Base-by-base conservation (phyloP, 2,797 vertebrate species). In the Xenops minutus region DNA sequence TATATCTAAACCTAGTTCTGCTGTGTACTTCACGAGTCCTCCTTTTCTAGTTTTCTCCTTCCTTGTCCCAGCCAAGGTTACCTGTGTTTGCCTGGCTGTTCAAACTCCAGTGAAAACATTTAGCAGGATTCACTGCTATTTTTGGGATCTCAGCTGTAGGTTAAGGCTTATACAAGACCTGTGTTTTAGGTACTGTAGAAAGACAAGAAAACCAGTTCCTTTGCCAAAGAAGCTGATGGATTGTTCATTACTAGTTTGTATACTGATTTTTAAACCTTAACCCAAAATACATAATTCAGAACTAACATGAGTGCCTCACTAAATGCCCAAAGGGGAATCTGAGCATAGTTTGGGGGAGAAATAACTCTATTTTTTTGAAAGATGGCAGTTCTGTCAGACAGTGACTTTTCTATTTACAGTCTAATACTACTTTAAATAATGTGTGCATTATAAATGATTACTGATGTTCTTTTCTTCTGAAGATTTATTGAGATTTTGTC, bases 21-120 rank as follows among this genome's bases (percentile, higher is more conserved):
- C 69, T 71, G 27, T 55, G 81, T 36, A 17, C n/a, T 81, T 89
- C 34, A 55, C 11, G 30, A 43, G 10, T 59, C 26, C n/a, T 85
- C 22, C 52, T 80, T 62, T 52, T 63, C 32, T 56, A 44, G 10
- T n/a, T 81, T 83, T 67, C 62, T 81, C 7, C 8, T 71, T 82
- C 29, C 20, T 72, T 0, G 0, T 52, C 24, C 26, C 39, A 23
- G 30, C 9, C 52, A 51, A 36, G 21, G 18, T 21, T 21, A 11
- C 7, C 18, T 67, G 7, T 26, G 10, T 14, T 29, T 41, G 32
- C 3, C 9, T 85, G 64, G 13, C 10, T 64, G 61, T 64, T 36
- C 44, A 27, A 55, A 64, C 34, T 63, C 39, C 30, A 9, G 6
- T 21, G 56, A 22, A 24, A 32, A 20, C 37, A 15, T 9, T 67